Conservation (phyloP, 2,797 vertebrate species). For the Cheirogaleus major region DNA sequence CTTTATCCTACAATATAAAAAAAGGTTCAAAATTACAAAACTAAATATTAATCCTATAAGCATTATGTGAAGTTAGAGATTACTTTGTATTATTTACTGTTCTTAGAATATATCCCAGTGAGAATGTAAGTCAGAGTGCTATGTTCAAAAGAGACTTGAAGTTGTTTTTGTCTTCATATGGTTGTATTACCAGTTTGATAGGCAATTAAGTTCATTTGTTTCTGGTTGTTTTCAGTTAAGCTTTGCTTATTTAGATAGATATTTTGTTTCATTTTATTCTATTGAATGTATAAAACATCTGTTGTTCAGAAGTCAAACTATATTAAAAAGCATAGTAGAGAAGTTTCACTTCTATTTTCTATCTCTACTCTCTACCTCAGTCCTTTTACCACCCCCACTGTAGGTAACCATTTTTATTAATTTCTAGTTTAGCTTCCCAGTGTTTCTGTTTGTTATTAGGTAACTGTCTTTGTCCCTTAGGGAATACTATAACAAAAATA, state of each 20-base stretch:
- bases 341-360: neutral
- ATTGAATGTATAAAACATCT: neutral
- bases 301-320: neutral
- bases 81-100: constrained; percentile 12
- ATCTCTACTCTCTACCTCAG: neutral
- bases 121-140: neutral
- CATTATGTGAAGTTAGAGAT: neutral
- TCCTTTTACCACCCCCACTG: neutral
- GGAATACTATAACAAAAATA: neutral
- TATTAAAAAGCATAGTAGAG: neutral
- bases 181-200: neutral
- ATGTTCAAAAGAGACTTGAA: neutral
- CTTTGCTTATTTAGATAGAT: neutral
- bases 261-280: constrained; percentile 28
- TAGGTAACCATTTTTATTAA: neutral
- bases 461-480: neutral
- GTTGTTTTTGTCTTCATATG: constrained; percentile 24
- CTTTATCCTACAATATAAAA: neutral
- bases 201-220: neutral
- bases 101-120: neutral
- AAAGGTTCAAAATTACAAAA: neutral
- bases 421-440: neutral
- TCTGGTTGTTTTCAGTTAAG: neutral
- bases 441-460: neutral
- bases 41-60: neutral